Conservation (phyloP, 2,888 invertebrate species). For the Trachelus stipa region DNA sequence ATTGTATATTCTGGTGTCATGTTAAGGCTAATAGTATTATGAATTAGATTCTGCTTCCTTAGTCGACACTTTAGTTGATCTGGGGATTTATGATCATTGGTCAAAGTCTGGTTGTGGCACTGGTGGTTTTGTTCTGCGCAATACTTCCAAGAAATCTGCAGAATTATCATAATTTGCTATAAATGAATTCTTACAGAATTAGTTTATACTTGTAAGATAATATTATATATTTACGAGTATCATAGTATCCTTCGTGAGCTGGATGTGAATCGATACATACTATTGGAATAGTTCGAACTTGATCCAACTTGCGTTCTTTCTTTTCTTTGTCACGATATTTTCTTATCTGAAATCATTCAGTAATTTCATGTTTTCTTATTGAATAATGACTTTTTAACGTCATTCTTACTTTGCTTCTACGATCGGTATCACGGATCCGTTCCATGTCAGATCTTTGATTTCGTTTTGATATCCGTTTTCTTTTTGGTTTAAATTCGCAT, state of each 20-base stretch:
- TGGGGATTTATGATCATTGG: slow-evolving; percentile 31
- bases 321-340: slow-evolving; percentile 29
- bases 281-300: slow-evolving; percentile 40
- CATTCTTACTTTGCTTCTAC: background rate
- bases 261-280: slow-evolving; percentile 47
- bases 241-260: slow-evolving; percentile 38
- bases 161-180: slow-evolving; percentile 8
- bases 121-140: slow-evolving; percentile 42
- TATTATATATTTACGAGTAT: slow-evolving; percentile 35
- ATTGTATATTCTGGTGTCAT: slow-evolving; percentile 13
- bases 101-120: slow-evolving; percentile 51
- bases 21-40: slow-evolving; percentile 17
- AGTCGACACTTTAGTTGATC: background rate
- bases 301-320: slow-evolving; percentile 35
- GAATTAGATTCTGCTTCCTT: slow-evolving; percentile 9
- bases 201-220: background rate
- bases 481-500: slow-evolving; percentile 23
- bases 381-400: background rate
- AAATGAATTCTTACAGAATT: background rate
- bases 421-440: background rate
- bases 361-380: background rate
- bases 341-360: slow-evolving; percentile 11
- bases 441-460: slow-evolving; percentile 10
- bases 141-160: slow-evolving; percentile 35
- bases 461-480: slow-evolving; percentile 23